Evolutionary conservation across 2,888 invertebrate species (phyloP), one percentile per base, ranked within the genome.

Genomic region (Zeuzera pyrina): DNA sequence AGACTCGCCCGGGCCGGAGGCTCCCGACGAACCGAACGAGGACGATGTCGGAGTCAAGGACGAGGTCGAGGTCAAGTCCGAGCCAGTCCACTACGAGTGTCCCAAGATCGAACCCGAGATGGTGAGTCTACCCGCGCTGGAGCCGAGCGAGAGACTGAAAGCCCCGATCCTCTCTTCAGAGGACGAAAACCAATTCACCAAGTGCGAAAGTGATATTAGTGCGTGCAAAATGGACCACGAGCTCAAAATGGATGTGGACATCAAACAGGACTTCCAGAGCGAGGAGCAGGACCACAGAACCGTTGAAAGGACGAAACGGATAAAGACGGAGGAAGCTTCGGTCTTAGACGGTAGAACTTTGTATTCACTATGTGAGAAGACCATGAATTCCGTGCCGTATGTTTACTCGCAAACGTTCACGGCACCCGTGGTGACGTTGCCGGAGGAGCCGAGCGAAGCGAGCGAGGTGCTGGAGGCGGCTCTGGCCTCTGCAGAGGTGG

Each of bases 281-380:
- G 54, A 52, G 31, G 48, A 57, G 34, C 60, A 46, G 29, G 66
- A 65, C 38, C 78, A 79, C 57, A 57, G 79, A 39, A 77, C 76
- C 7, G 79, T 79, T 23, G 78, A 78, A 51, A 50, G 69, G 41
- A 76, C 78, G 79, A 79, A 67, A 78, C 57, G 37, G 31, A 41
- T 5, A n/a, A 22, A 43, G 16, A n/a, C n/a, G n/a, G n/a, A n/a
- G n/a, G n/a, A n/a, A n/a, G n/a, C n/a, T n/a, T n/a, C n/a, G n/a
- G n/a, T n/a, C n/a, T n/a, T 61, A 7, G 65, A 63, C 50, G 60
- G 81, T 22, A 28, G 15, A 15, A 28, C n/a, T 15, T 15, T 81
- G 48, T 62, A 57, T 42, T 54, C 49, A 22, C 38, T 46, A 45
- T 66, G 67, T 32, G 42, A 36, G 35, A 34, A 34, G 14, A 55